Conservation (phyloP, 2,888 invertebrate genomes). For the Globia sparganii region DNA sequence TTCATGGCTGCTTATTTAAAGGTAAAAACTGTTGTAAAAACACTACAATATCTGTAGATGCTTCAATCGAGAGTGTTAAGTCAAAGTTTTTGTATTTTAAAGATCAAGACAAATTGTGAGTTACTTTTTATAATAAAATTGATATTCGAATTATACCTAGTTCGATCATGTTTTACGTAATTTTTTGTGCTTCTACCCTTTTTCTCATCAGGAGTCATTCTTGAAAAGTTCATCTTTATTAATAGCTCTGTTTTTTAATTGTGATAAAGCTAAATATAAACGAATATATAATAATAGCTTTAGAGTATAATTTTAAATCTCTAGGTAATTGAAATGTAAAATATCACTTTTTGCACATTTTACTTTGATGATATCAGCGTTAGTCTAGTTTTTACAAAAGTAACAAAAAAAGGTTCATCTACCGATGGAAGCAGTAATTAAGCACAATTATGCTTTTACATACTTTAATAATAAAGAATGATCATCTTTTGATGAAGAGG, state of each 20-base stretch:
- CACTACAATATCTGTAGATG: neutral
- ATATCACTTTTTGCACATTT: slow-evolving; percentile 24
- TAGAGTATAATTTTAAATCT: neutral
- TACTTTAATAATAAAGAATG: slow-evolving; percentile 13
- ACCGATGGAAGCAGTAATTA: slow-evolving; percentile 44
- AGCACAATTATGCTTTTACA: slow-evolving; percentile 8
- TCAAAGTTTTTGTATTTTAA: slow-evolving; percentile 11
- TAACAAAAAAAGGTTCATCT: slow-evolving; percentile 26
- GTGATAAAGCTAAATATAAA: neutral
- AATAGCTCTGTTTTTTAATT: neutral
- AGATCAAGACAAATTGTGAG: slow-evolving; percentile 8
- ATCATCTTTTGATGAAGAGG: slow-evolving; percentile 22
- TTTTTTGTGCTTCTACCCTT: neutral
- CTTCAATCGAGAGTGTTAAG: slow-evolving; percentile 14
- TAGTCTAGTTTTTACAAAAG: slow-evolving; percentile 34
- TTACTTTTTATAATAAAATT: slow-evolving; percentile 21
- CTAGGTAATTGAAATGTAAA: slow-evolving; percentile 17
- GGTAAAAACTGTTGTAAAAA: slow-evolving; percentile 42
- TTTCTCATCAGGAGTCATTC: neutral
- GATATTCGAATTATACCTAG: slow-evolving; percentile 10
- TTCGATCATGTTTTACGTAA: slow-evolving; percentile 32
- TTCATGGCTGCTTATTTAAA: slow-evolving; percentile 47
- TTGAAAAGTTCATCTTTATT: neutral
- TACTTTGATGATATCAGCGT: slow-evolving; percentile 8
- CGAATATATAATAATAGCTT: neutral